Conservation (phyloP, 2,888 invertebrate species). For the Corythucha ciliata region DNA sequence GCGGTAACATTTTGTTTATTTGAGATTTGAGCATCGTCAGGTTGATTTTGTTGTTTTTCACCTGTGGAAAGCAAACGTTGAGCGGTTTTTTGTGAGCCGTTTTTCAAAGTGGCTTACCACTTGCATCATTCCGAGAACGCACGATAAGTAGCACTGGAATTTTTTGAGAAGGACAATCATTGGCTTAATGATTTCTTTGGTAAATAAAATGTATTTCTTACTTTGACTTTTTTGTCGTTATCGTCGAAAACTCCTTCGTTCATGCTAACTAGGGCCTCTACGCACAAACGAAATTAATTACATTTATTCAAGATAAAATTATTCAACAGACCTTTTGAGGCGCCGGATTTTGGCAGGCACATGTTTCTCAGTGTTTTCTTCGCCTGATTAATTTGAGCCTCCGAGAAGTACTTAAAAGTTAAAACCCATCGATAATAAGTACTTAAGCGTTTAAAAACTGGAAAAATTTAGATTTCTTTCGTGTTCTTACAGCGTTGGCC, state of each 20-base stretch:
- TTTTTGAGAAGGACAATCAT: conserved; percentile 16
- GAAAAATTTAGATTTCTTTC: too few relatives aligned
- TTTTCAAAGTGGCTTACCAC: too few relatives aligned
- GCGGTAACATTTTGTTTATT: conserved; percentile 27
- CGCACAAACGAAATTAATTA: too few relatives aligned
- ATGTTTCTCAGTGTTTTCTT: conserved; percentile 29
- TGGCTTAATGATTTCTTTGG: background rate
- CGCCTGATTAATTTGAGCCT: conserved; percentile 29
- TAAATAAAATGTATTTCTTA: too few relatives aligned
- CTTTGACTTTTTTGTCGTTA: conserved; percentile 25
- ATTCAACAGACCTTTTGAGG: conserved; percentile 30
- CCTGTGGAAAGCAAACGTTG: conserved; percentile 8
- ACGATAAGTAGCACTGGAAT: conserved; percentile 48
- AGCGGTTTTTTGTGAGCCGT: too few relatives aligned
- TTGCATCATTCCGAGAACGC: conserved; percentile 47
- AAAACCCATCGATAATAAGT: too few relatives aligned
- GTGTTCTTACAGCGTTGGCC: too few relatives aligned
- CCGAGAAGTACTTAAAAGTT: conserved; percentile 27
- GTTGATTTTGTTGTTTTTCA: conserved; percentile 29
- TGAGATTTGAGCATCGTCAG: conserved; percentile 26
- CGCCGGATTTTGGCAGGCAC: conserved; percentile 30
- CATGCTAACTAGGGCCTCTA: conserved; percentile 29
- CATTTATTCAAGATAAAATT: too few relatives aligned
- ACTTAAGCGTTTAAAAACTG: too few relatives aligned
- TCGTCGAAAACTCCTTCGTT: conserved; percentile 28